A percentile compares a stretch with the other conserved stretches of the same genome.
Evolutionary conservation across 2,797 vertebrate genomes (phyloP).

Genomic region (Ctenosaura bakeri): DNA sequence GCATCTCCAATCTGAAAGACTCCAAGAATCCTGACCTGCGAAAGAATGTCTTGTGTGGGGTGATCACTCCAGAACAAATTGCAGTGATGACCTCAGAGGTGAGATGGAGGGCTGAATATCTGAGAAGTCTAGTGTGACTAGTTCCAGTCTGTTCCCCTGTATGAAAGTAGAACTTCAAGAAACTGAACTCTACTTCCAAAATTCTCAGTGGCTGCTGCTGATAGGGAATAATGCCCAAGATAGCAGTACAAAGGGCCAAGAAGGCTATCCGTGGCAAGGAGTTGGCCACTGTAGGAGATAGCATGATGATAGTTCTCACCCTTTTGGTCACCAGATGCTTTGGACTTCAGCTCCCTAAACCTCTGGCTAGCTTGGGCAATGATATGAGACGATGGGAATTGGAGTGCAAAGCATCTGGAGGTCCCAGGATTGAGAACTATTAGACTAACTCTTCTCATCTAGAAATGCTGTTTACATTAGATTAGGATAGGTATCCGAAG

Average conservation of each 20-base stretch:
- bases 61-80: slow-evolving; percentile 88
- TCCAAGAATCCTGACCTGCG: slow-evolving; percentile 94
- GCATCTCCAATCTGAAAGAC: slow-evolving; percentile 96
- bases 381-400: too few relatives aligned
- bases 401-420: background rate
- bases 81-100: slow-evolving; percentile 94
- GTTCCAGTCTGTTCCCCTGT: background rate
- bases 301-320: background rate
- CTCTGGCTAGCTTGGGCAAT: background rate
- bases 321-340: background rate
- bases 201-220: background rate
- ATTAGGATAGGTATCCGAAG: too few relatives aligned
- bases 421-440: background rate
- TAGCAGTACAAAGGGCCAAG: background rate
- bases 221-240: background rate
- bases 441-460: background rate
- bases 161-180: background rate
- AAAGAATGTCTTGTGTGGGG: slow-evolving; percentile 90
- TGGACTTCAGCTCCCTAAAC: background rate
- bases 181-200: background rate
- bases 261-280: background rate
- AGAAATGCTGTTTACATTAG: too few relatives aligned
- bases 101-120: slow-evolving; percentile 31
- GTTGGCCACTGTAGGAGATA: background rate
- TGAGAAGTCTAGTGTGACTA: background rate